Percentiles rank a stretch among this genome's conserved stretches.
These are phyloP conservation scores for Gavialis gangeticus DNA, from an alignment of 2,113 vertebrate genomes.

Conservation along the genomic window DNA sequence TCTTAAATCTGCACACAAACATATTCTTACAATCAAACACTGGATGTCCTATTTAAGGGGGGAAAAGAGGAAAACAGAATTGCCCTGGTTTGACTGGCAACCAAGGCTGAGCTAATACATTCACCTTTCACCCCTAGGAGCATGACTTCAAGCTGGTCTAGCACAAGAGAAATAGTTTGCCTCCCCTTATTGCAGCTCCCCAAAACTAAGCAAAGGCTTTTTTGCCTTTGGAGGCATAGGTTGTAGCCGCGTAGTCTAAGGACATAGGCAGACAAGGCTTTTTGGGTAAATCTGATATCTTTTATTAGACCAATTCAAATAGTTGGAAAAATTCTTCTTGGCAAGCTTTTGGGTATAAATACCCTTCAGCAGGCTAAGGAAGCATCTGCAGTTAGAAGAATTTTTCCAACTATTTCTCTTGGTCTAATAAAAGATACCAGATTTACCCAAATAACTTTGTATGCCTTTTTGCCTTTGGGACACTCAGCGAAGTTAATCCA, in stretches of 20 bases:
- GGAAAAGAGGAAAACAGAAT: neutral
- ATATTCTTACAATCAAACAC: neutral
- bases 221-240: too few relatives aligned
- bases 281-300: too few relatives aligned
- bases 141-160: too few relatives aligned
- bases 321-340: too few relatives aligned
- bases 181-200: neutral
- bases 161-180: neutral
- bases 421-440: too few relatives aligned
- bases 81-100: neutral
- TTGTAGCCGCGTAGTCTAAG: neutral
- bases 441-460: too few relatives aligned
- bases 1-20: neutral
- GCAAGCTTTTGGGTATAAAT: too few relatives aligned
- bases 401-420: too few relatives aligned
- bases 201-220: neutral
- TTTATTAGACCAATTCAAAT: too few relatives aligned
- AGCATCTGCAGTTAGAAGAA: too few relatives aligned
- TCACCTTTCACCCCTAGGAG: neutral
- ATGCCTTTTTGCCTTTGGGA: neutral
- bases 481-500: neutral
- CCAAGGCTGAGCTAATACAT: neutral
- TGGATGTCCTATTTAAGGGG: neutral
- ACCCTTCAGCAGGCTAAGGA: too few relatives aligned
- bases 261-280: too few relatives aligned